These are phyloP conservation scores for Lamellibrachia luymesi DNA, from an alignment of 1,140 invertebrate species.

Conservation along the genomic window DNA sequence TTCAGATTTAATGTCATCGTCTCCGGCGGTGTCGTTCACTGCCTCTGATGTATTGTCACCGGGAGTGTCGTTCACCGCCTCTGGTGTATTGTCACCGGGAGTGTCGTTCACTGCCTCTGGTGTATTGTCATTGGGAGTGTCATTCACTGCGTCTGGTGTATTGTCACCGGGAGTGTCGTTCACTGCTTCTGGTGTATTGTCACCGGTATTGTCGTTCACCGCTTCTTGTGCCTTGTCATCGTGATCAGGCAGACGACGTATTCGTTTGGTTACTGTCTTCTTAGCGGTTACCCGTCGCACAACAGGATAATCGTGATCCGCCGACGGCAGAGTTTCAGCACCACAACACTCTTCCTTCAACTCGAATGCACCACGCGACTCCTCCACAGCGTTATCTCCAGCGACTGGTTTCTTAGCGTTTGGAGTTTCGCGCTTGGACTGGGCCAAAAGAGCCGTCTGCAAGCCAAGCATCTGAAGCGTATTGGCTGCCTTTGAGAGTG, in stretches of 20 bases:
- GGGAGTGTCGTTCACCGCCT: too few species aligned
- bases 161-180: too few species aligned
- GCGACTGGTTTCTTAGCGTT: neutral
- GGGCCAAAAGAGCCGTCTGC: neutral
- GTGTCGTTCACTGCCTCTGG: too few species aligned
- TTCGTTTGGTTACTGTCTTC: neutral
- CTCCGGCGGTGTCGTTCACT: too few species aligned
- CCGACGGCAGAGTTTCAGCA: neutral
- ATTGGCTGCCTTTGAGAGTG: neutral
- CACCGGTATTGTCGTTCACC: too few species aligned
- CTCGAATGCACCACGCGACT: neutral
- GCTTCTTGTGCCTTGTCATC: neutral
- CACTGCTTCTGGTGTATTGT: too few species aligned
- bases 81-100: too few species aligned
- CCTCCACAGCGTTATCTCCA: neutral
- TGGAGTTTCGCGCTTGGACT: neutral
- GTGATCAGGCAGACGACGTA: neutral
- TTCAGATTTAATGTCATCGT: too few species aligned
- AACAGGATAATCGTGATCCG: neutral
- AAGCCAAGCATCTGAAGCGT: neutral
- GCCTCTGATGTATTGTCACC: too few species aligned
- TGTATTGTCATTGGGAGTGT: too few species aligned
- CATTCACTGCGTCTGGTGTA: too few species aligned
- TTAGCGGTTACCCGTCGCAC: neutral
- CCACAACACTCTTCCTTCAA: neutral